Percentiles rank a stretch among this genome's conserved stretches.
phyloP scores from a whole-genome alignment of 2,797 vertebrate genomes.

The Silurus lanzhouensis region DNA sequence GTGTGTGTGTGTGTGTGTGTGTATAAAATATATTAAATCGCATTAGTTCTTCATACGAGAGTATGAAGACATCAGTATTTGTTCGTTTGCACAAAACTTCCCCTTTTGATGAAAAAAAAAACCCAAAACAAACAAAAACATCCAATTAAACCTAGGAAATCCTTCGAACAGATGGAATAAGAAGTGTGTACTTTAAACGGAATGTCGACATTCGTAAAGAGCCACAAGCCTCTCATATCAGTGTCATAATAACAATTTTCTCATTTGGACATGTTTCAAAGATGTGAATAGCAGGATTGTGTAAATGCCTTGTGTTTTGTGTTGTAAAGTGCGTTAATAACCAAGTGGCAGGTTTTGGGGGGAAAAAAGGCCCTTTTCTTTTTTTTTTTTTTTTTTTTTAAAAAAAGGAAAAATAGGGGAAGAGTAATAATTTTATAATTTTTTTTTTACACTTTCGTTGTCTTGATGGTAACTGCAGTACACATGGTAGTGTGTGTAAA shows the following conservation, averaged over 20 bases:
- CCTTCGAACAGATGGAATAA: neutral
- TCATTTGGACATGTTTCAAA: neutral
- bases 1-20: no score
- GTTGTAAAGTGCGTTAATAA: slow-evolving; percentile 23
- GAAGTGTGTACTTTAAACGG: neutral
- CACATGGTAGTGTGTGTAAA: slow-evolving; percentile 19
- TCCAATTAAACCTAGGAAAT: slow-evolving; percentile 7
- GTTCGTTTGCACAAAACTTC: neutral
- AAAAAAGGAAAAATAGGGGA: neutral
- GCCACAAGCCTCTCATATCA: neutral
- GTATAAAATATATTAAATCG: slow-evolving; percentile 55
- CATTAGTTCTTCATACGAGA: slow-evolving; percentile 46
- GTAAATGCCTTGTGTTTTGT: slow-evolving; percentile 23
- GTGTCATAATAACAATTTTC: slow-evolving; percentile 5
- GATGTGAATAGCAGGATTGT: slow-evolving; percentile 25
- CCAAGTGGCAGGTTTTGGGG: neutral
- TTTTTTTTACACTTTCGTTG: neutral
- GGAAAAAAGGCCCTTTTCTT: neutral
- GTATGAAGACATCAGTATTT: slow-evolving; percentile 21
- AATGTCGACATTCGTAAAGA: neutral
- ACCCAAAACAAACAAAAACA: neutral
- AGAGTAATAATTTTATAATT: neutral
- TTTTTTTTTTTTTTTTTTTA: neutral
- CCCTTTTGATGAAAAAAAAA: neutral
- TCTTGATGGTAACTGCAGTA: slow-evolving; percentile 15